phyloP scores from a whole-genome alignment of 2,888 invertebrate species.

The Lepidocyrtinus sp. region DNA sequence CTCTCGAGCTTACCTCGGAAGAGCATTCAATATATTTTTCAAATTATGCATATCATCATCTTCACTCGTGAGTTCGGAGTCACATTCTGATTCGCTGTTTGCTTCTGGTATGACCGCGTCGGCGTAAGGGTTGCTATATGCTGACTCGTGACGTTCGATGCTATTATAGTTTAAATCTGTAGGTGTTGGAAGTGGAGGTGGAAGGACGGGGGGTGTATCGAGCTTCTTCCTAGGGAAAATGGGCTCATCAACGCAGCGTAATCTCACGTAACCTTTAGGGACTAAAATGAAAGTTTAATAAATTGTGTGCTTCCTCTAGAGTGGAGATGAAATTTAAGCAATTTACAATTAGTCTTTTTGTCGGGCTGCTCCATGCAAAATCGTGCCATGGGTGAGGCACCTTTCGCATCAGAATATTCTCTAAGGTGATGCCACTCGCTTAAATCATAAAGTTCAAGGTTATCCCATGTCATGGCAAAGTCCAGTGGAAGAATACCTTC shows the following conservation, averaged over 20 bases:
- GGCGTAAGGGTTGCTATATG: conserved; percentile 29
- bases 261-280: conserved; percentile 67
- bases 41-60: neutral
- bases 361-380: conserved; percentile 70
- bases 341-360: conserved; percentile 59
- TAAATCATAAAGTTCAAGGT: conserved; percentile 69
- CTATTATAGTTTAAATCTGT: conserved; percentile 42
- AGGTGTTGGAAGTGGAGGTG: conserved; percentile 8
- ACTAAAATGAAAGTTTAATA: conserved; percentile 33
- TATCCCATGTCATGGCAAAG: conserved; percentile 69
- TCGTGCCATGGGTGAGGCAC: conserved; percentile 63
- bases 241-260: conserved; percentile 65
- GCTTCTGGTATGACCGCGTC: conserved; percentile 24
- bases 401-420: conserved; percentile 69
- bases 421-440: conserved; percentile 60
- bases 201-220: neutral
- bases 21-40: conserved; percentile 13
- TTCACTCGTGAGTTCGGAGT: conserved; percentile 16
- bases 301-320: neutral
- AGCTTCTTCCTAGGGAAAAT: conserved; percentile 26
- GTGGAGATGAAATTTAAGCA: neutral
- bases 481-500: conserved; percentile 68
- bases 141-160: conserved; percentile 36
- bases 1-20: conserved; percentile 21
- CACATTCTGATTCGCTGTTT: conserved; percentile 30